phyloP scores from a whole-genome alignment of 1,140 invertebrate genomes.

The Drosophila seguyi region DNA sequence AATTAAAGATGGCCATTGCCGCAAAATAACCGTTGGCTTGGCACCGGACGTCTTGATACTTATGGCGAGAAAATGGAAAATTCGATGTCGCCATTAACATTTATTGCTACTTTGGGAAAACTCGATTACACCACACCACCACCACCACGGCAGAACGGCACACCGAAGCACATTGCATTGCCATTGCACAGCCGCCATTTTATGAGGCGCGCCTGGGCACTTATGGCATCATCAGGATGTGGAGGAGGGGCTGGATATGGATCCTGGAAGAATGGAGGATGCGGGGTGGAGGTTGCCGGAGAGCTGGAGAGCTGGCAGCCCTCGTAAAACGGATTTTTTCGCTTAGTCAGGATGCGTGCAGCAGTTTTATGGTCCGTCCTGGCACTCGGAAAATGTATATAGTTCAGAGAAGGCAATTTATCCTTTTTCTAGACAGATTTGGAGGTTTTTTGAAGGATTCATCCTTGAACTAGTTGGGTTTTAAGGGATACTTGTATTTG shows the following conservation, averaged over 20 bases:
- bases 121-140: constrained; percentile 66
- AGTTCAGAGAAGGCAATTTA: constrained; percentile 3
- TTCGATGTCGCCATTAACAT: constrained; percentile 83
- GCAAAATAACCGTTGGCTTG: constrained; percentile 45
- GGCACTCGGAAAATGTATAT: constrained; percentile 74
- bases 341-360: constrained; percentile 71
- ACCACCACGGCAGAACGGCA: constrained; percentile 1
- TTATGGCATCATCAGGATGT: constrained; percentile 73
- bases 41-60: constrained; percentile 80
- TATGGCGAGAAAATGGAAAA: constrained; percentile 83
- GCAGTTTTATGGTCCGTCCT: constrained; percentile 55
- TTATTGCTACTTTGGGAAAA: constrained; percentile 82
- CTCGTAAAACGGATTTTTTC: constrained; percentile 76
- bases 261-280: constrained; percentile 5
- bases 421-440: not conserved
- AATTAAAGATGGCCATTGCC: constrained; percentile 65
- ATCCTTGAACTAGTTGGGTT: not conserved
- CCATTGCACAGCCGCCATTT: constrained; percentile 67
- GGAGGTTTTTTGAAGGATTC: not conserved
- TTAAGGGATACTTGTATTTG: not conserved
- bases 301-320: constrained; percentile 48
- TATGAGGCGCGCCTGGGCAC: constrained; percentile 76
- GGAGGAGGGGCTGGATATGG: constrained; percentile 16
- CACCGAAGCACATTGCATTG: constrained; percentile 30
- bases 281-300: constrained; percentile 3